phyloP scores from a whole-genome alignment of 2,888 invertebrate genomes.

The Eupithecia subumbrata region DNA sequence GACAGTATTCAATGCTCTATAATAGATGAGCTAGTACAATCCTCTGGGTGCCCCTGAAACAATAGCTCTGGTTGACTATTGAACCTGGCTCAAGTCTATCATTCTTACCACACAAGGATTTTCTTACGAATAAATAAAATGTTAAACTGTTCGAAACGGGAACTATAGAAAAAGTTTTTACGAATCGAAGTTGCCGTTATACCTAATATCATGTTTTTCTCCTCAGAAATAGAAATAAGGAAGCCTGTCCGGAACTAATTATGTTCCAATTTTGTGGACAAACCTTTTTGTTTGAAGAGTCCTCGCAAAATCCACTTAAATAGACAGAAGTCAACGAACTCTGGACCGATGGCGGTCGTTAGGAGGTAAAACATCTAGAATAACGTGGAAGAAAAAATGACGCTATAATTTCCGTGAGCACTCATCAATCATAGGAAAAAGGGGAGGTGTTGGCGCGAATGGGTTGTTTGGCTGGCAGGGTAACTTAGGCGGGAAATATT shows the following conservation, averaged over 20 bases:
- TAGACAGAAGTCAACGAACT: constrained; percentile 19
- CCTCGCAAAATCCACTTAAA: constrained; percentile 1
- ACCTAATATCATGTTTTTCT: neutral
- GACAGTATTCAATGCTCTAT: constrained; percentile 2
- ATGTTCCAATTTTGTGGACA: neutral
- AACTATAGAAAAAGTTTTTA: neutral
- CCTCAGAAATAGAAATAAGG: neutral
- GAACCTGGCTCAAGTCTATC: neutral
- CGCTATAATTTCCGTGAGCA: constrained; percentile 20
- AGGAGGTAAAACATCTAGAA: constrained; percentile 20
- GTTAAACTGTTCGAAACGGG: neutral
- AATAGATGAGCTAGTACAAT: constrained; percentile 2
- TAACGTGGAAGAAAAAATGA: constrained; percentile 25
- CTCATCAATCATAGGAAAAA: constrained; percentile 34
- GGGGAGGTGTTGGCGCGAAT: constrained; percentile 24
- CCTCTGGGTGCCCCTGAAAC: constrained; percentile 10
- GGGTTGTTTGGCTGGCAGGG: constrained; percentile 19
- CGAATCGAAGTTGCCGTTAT: neutral
- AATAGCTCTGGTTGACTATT: constrained; percentile 6
- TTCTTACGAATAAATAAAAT: neutral
- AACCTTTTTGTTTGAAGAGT: constrained; percentile 1
- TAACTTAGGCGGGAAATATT: constrained; percentile 3
- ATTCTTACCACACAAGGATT: neutral
- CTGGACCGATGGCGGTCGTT: constrained; percentile 25
- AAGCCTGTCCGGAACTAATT: neutral